These are phyloP conservation scores for Cirrhinus mrigala DNA, from an alignment of 2,797 vertebrate genomes.

Conservation along the genomic window DNA sequence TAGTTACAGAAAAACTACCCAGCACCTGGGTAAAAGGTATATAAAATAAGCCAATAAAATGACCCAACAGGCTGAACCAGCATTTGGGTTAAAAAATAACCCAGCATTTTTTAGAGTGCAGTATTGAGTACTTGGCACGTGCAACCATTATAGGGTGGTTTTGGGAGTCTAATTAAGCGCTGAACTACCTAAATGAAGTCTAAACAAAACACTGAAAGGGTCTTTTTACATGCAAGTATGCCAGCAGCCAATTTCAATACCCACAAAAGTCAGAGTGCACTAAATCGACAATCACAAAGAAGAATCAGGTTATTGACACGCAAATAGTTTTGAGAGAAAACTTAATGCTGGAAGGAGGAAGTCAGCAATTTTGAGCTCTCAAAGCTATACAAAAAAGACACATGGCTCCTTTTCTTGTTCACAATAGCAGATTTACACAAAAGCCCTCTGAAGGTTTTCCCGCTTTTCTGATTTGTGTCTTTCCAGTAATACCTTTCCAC, in stretches of 20 bases:
- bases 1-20: too few species aligned
- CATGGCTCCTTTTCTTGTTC: constrained; percentile 3
- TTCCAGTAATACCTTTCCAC: constrained; percentile 68
- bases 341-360: neutral
- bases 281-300: neutral
- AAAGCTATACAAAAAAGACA: constrained; percentile 55
- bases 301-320: constrained; percentile 4
- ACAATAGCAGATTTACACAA: constrained; percentile 4
- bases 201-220: neutral
- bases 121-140: neutral
- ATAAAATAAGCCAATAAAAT: too few species aligned
- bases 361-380: constrained; percentile 44
- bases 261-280: neutral
- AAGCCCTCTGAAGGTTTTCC: constrained; percentile 52
- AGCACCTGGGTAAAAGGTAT: too few species aligned
- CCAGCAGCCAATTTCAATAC: neutral
- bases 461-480: constrained; percentile 58
- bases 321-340: neutral
- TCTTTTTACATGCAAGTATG: neutral
- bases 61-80: too few species aligned
- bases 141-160: neutral
- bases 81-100: too few species aligned
- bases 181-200: neutral
- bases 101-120: too few species aligned
- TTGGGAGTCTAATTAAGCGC: neutral